Evolutionary conservation across 2,797 vertebrate species (phyloP).

Genomic region (Hippopotamyrus pictus): DNA sequence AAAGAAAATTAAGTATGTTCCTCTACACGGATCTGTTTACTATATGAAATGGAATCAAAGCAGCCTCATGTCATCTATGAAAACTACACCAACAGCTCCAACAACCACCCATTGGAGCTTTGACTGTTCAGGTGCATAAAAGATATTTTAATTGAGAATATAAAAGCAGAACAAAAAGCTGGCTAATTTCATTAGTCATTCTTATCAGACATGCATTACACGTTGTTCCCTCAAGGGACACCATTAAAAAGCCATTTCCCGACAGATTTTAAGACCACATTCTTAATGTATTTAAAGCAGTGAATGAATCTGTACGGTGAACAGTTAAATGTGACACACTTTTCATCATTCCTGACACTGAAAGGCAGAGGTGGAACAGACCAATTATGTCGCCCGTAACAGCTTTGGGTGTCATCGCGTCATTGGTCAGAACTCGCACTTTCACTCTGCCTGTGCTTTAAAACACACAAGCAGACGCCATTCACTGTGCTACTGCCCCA

Average conservation of each 20-base stretch:
- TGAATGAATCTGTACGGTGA: background rate
- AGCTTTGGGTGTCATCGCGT: background rate
- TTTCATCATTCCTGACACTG: background rate
- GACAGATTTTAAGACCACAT: background rate
- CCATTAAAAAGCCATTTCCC: background rate
- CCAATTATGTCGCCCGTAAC: background rate
- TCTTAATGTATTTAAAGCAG: background rate
- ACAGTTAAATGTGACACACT: background rate
- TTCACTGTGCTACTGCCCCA: background rate
- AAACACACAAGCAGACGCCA: background rate
- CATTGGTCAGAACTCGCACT: background rate
- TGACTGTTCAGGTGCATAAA: background rate
- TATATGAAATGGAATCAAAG: background rate
- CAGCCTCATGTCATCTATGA: background rate
- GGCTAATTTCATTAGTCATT: background rate
- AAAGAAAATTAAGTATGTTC: constrained; percentile 2
- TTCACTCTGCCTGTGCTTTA: background rate
- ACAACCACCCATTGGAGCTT: background rate
- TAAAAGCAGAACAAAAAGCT: background rate
- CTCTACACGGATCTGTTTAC: background rate
- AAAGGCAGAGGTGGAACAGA: background rate
- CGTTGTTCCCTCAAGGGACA: background rate
- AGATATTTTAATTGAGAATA: background rate
- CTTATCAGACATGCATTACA: background rate
- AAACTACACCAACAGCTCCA: background rate